Evolutionary conservation across 2,113 vertebrate genomes (phyloP).

Genomic region (Esox niger): DNA sequence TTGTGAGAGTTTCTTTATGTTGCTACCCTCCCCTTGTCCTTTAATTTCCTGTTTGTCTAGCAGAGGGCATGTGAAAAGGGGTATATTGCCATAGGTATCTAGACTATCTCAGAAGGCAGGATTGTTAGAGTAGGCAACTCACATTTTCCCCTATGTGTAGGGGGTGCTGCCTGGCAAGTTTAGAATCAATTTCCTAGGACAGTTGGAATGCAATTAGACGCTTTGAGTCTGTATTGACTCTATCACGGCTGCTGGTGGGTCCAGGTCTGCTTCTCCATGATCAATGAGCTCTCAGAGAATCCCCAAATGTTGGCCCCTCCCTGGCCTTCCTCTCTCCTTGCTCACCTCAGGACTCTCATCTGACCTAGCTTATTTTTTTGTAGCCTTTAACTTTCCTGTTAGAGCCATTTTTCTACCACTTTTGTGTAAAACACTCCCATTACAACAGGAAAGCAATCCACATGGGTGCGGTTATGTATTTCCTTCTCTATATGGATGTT

Average conservation of each 20-base stretch:
- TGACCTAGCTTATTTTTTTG: no score
- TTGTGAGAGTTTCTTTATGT: conserved; percentile 32
- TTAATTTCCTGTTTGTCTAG: conserved; percentile 72
- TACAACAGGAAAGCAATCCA: background rate
- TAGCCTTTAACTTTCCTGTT: no score
- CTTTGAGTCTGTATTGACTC: conserved; percentile 37
- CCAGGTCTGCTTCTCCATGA: conserved; percentile 9
- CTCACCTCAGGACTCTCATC: background rate
- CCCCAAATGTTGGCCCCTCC: background rate
- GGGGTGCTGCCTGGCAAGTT: background rate
- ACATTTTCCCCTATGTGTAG: background rate
- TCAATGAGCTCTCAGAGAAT: conserved; percentile 31
- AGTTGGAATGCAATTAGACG: conserved; percentile 36
- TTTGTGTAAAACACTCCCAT: no score
- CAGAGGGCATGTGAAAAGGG: conserved; percentile 36
- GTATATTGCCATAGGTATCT: conserved; percentile 18
- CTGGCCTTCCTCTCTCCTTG: background rate
- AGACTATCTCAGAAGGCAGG: conserved; percentile 12
- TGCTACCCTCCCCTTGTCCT: conserved; percentile 33
- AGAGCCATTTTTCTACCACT: background rate
- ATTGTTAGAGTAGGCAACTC: conserved; percentile 7
- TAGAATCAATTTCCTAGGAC: conserved; percentile 24
- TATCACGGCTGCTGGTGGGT: conserved; percentile 17
- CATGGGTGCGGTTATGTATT: background rate
- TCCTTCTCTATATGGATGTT: background rate